Evolutionary conservation across 1,140 invertebrate genomes (phyloP).

Genomic region (Aleiodes sp.): DNA sequence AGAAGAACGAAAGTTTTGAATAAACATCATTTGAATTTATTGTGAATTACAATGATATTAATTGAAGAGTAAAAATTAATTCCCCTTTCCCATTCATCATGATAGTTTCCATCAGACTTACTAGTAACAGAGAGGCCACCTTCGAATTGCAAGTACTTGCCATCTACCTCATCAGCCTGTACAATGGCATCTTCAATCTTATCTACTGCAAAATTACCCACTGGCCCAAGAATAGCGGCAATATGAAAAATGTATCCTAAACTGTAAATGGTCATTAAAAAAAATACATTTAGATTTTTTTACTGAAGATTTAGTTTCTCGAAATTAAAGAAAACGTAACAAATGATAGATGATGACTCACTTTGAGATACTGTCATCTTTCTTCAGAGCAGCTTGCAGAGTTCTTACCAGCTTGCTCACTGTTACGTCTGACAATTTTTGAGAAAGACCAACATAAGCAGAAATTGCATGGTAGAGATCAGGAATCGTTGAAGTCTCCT

Average conservation of each 20-base stretch:
- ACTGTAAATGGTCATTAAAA: constrained; percentile 59
- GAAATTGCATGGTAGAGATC: constrained; percentile 65
- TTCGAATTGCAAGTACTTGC: constrained; percentile 90
- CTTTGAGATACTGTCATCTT: constrained; percentile 80
- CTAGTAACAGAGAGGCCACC: constrained; percentile 78
- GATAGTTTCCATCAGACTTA: constrained; percentile 41
- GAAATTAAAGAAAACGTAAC: no score
- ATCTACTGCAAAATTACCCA: constrained; percentile 78
- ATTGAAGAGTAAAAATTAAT: not conserved
- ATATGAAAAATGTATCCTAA: constrained; percentile 87
- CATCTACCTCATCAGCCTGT: constrained; percentile 95
- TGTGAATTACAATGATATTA: not conserved
- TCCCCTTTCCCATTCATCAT: no score
- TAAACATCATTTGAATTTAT: constrained; percentile 41
- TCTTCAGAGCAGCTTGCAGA: constrained; percentile 76
- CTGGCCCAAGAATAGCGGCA: constrained; percentile 71
- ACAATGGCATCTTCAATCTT: constrained; percentile 90
- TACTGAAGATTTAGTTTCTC: no score
- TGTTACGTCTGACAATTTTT: constrained; percentile 60
- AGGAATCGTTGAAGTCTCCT: constrained; percentile 60
- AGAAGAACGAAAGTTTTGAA: constrained; percentile 48
- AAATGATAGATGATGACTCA: constrained; percentile 55
- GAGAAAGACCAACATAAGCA: constrained; percentile 54
- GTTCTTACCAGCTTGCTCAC: constrained; percentile 72
- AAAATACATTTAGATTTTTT: constrained; percentile 31